These are phyloP conservation scores for Lepidurus arcticus DNA, from an alignment of 1,140 invertebrate species.

Conservation along the genomic window DNA sequence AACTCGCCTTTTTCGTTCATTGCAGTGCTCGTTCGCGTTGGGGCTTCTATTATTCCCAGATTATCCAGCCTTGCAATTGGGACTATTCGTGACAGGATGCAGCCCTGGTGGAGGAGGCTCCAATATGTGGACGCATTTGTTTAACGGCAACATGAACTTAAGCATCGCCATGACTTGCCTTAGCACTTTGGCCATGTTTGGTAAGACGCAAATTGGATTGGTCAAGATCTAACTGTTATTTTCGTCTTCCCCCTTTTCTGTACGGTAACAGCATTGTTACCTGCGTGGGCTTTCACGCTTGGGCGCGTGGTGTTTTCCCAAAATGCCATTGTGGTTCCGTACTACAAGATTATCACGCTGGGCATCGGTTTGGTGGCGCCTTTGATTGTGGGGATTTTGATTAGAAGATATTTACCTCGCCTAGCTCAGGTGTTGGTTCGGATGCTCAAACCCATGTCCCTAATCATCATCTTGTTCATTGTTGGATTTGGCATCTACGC, in stretches of 20 bases:
- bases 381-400: constrained; percentile 60
- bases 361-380: constrained; percentile 76
- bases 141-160: constrained; percentile 81
- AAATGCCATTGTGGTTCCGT: constrained; percentile 69
- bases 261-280: constrained; percentile 71
- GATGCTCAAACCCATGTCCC: constrained; percentile 79
- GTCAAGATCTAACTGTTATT: constrained; percentile 28
- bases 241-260: constrained; percentile 40
- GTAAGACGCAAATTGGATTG: constrained; percentile 48
- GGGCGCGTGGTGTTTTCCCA: constrained; percentile 70
- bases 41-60: constrained; percentile 66
- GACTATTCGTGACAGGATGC: constrained; percentile 86
- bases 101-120: constrained; percentile 87
- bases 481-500: constrained; percentile 85
- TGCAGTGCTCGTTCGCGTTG: constrained; percentile 68
- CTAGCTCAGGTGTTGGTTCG: constrained; percentile 63
- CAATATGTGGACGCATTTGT: constrained; percentile 88
- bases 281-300: constrained; percentile 90
- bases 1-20: constrained; percentile 35
- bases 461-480: constrained; percentile 75
- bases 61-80: constrained; percentile 65
- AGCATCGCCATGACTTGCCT: constrained; percentile 90
- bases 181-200: constrained; percentile 74
- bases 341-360: constrained; percentile 65
- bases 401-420: constrained; percentile 54